These are phyloP conservation scores for Eubasilissa splendida DNA, from an alignment of 2,888 invertebrate species.

Conservation along the genomic window DNA sequence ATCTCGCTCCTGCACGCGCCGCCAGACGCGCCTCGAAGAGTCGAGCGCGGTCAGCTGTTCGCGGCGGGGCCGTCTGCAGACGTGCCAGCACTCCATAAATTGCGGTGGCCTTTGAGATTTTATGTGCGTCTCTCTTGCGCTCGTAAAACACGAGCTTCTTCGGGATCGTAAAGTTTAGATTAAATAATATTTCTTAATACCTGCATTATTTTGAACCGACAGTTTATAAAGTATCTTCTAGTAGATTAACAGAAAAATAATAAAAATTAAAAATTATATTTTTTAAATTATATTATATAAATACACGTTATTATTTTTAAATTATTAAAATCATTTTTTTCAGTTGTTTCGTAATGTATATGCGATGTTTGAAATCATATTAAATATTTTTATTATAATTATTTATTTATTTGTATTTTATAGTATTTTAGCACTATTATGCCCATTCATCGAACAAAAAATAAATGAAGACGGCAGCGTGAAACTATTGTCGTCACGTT, in stretches of 20 bases:
- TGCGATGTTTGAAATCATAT: neutral
- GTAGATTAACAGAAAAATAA: neutral
- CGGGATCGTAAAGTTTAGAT: slow-evolving; percentile 13
- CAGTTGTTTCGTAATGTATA: neutral
- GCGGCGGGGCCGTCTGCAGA: slow-evolving; percentile 58
- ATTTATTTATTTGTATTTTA: too few relatives aligned
- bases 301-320: neutral
- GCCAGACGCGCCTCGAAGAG: slow-evolving; percentile 71
- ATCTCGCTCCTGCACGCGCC: slow-evolving; percentile 74
- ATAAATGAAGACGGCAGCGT: neutral
- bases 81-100: slow-evolving; percentile 52
- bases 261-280: neutral
- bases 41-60: slow-evolving; percentile 73
- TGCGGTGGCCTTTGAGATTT: slow-evolving; percentile 55
- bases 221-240: neutral
- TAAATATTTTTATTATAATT: too few relatives aligned
- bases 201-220: slow-evolving; percentile 3
- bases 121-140: slow-evolving; percentile 51
- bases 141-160: slow-evolving; percentile 26
- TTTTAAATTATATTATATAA: neutral
- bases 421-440: neutral
- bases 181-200: slow-evolving; percentile 2
- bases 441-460: slow-evolving; percentile 3
- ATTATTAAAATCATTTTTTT: neutral
- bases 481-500: neutral